phyloP scores from a whole-genome alignment of 2,113 vertebrate genomes.

The Leptocoma aspasia region DNA sequence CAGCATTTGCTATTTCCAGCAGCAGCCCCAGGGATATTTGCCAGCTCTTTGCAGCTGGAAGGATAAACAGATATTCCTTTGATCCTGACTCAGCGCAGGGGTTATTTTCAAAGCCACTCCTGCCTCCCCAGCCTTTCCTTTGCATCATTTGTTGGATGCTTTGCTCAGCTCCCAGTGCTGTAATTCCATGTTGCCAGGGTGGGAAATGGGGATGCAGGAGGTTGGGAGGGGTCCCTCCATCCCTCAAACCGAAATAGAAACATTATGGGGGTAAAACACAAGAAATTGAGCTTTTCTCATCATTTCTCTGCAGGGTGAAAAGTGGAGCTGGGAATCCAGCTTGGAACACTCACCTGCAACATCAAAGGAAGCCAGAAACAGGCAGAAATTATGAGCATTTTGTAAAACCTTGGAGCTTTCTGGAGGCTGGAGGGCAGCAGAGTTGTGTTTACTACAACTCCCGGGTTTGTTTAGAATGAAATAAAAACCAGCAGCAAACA shows the following conservation, averaged over 20 bases:
- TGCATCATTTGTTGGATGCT: not conserved
- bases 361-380: not conserved
- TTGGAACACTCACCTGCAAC: not conserved
- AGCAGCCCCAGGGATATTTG: not conserved
- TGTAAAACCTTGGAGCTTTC: not conserved
- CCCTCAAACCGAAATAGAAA: not conserved
- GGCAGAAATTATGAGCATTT: not conserved
- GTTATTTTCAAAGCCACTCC: not conserved
- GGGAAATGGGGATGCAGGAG: not conserved
- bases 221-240: not conserved
- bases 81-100: not conserved
- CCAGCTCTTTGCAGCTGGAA: slow-evolving; percentile 2
- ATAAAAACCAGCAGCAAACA: not conserved
- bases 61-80: slow-evolving; percentile 17
- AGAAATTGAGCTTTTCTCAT: not conserved
- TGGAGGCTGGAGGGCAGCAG: not conserved
- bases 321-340: not conserved
- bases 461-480: not conserved
- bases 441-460: not conserved
- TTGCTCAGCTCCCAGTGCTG: not conserved
- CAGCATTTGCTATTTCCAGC: slow-evolving; percentile 4
- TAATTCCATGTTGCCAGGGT: not conserved
- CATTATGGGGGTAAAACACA: not conserved
- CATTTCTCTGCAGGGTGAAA: not conserved
- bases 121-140: not conserved